Percentiles rank a stretch among this genome's conserved stretches.
Conservation (phyloP, 2,113 vertebrate species). For the Gnathonemus longibarbis region DNA sequence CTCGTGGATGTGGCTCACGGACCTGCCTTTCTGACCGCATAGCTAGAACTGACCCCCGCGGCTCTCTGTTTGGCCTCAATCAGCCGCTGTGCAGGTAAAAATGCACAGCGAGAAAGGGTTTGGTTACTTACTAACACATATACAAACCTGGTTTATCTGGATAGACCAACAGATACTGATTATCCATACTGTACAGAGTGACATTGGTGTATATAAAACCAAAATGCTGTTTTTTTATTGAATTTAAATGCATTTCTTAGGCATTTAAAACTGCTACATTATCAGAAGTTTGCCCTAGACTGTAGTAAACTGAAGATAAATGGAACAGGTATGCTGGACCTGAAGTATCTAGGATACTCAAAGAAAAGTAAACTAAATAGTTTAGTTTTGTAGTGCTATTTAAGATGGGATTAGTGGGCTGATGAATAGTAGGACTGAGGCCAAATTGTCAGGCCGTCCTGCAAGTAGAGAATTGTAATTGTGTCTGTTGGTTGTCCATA, state of each 20-base stretch:
- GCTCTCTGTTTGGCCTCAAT: not conserved
- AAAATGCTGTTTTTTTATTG: not conserved
- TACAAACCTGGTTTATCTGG: not conserved
- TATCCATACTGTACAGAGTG: not conserved
- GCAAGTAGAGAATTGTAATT: not conserved
- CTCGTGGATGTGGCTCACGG: not conserved
- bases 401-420: not conserved
- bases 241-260: not conserved
- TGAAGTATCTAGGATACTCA: not conserved
- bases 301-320: not conserved
- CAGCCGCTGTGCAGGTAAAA: not conserved
- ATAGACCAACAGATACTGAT: not conserved
- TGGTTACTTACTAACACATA: not conserved
- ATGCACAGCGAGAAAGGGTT: not conserved
- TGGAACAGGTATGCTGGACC: not conserved
- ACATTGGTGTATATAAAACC: not conserved
- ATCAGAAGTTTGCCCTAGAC: not conserved
- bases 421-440: not conserved
- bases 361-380: not conserved
- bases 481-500: not conserved
- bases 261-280: not conserved
- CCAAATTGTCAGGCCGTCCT: not conserved
- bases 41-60: not conserved
- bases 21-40: not conserved
- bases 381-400: not conserved